Evolutionary conservation across 1,140 invertebrate species (phyloP).

Genomic region (Aplysia californica): DNA sequence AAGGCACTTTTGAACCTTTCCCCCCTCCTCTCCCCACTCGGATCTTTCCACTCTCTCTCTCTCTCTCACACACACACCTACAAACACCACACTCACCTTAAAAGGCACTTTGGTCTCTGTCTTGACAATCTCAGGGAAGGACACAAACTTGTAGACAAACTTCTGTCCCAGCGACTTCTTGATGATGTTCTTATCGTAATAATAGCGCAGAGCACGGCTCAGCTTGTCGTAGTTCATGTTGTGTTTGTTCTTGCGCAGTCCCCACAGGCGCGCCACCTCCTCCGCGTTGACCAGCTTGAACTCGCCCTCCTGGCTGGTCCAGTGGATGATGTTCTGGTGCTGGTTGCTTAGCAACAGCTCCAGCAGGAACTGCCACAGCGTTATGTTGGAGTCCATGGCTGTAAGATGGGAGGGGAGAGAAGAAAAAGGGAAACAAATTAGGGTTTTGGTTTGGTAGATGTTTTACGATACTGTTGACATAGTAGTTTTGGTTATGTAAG

Average conservation of each 20-base stretch:
- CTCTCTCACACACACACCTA: neutral
- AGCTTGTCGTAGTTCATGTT: slow-evolving; percentile 99
- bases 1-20: too few species aligned
- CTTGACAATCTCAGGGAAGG: slow-evolving; percentile 73
- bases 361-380: slow-evolving; percentile 67
- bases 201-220: slow-evolving; percentile 94
- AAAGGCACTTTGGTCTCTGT: slow-evolving; percentile 69
- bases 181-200: slow-evolving; percentile 99
- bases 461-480: too few species aligned
- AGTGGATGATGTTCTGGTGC: slow-evolving; percentile 95
- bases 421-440: neutral
- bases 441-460: neutral
- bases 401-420: neutral
- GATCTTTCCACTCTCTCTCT: too few species aligned
- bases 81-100: slow-evolving; percentile 31
- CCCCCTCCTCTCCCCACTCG: too few species aligned
- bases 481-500: too few species aligned
- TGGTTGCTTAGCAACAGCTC: slow-evolving; percentile 88
- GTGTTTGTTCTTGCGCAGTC: slow-evolving; percentile 96
- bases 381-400: slow-evolving; percentile 66
- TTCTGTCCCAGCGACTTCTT: slow-evolving; percentile 93
- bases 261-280: slow-evolving; percentile 96
- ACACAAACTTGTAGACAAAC: slow-evolving; percentile 98
- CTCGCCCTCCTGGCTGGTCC: slow-evolving; percentile 99
- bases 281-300: slow-evolving; percentile 98